Evolutionary conservation across 2,113 vertebrate species (phyloP), one percentile per base, ranked within the genome.

Genomic region (Tichodroma muraria): DNA sequence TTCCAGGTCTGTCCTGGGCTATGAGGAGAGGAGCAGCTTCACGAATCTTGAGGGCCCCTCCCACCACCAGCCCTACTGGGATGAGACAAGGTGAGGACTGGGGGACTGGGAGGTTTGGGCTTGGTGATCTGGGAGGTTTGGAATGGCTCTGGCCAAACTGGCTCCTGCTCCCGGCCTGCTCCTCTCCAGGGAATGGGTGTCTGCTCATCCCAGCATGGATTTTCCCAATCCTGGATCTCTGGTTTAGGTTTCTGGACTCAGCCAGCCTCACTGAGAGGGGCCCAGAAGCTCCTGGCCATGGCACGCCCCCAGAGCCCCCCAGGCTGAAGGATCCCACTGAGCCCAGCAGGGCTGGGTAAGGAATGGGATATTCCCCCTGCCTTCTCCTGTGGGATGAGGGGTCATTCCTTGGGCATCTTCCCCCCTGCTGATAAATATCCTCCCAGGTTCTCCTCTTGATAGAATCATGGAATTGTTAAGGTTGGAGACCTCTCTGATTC

Each of bases 161-260:
- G 30, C 47, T 81, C 33, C 65, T 42, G 73, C 24, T 92, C 65
- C 56, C 13, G 22, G 54, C 45, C 69, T 61, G 33, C 44, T 84
- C 9, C 61, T 85, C 53, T 28, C 22, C 53, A 21, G 78, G 50
- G n/a, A 75, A 82, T 24, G n/a, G 52, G 7, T 53, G 8, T 65
- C 66, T 60, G 13, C 52, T 22, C 24, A 30, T 20, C 40, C 49
- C 61, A 70, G 31, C 9, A 3, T 8, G 33, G 10, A 31, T 85
- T 87, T 63, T 75, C 52, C 49, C 30, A 38, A 28, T 15, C 37
- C 22, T 54, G 49, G 35, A 4, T 91, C 35, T 89, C 77, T 79
- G 28, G 44, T 87, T 87, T 57, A 97, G 96, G 54, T 45, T 85
- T 88, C 38, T 6, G 6, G 80, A 53, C 78, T 91, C 89, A 18